Conservation (phyloP, 1,140 invertebrate genomes). For the Orchestia grillus region DNA sequence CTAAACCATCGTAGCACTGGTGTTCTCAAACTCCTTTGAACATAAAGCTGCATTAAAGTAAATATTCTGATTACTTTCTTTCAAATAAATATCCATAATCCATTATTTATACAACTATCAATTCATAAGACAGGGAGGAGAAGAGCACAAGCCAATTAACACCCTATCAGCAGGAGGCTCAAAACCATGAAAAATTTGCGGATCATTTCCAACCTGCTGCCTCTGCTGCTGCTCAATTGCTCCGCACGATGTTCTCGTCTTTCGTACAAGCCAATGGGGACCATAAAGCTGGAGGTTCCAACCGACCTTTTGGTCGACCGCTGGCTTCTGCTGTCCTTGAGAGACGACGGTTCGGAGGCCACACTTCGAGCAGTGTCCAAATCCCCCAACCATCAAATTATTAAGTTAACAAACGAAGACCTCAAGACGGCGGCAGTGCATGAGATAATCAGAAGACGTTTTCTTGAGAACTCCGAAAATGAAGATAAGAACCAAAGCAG, state of each 20-base stretch:
- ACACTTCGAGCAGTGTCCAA: background rate
- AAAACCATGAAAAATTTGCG: background rate
- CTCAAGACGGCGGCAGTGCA: background rate
- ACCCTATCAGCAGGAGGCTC: background rate
- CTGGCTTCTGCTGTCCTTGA: background rate
- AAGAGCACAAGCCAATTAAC: background rate
- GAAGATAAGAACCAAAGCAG: background rate
- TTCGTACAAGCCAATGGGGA: conserved; percentile 20
- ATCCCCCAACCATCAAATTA: background rate
- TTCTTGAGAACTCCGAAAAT: background rate
- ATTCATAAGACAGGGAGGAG: background rate
- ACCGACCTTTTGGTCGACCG: background rate
- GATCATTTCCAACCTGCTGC: background rate
- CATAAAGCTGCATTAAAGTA: background rate
- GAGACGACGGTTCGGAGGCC: background rate
- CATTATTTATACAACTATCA: background rate
- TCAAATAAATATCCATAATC: background rate
- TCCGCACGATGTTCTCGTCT: background rate
- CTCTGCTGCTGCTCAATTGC: background rate
- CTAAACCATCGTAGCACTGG: background rate
- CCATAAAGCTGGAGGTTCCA: conserved; percentile 4
- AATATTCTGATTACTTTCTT: background rate
- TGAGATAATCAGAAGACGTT: background rate
- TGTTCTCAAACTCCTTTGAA: background rate
- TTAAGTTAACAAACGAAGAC: background rate